These are phyloP conservation scores for Callimorpha dominula DNA, from an alignment of 2,888 invertebrate genomes.

Conservation along the genomic window DNA sequence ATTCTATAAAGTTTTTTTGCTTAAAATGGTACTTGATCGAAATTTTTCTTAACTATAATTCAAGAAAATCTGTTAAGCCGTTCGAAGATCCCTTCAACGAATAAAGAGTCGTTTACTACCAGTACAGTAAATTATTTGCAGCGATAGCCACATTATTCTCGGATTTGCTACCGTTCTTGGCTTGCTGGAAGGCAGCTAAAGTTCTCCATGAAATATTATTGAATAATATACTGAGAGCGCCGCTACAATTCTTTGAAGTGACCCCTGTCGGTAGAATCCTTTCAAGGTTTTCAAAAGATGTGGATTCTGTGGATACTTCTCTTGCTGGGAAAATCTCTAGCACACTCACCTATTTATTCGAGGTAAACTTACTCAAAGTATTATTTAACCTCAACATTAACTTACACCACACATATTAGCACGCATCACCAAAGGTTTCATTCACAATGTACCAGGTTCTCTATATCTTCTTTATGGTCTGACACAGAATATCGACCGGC, in stretches of 20 bases:
- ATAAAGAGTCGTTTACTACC: no score
- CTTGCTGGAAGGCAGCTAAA: constrained; percentile 89
- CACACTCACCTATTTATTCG: constrained; percentile 90
- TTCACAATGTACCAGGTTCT: no score
- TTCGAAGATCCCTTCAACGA: no score
- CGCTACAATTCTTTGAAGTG: constrained; percentile 92
- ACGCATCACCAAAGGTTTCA: background rate
- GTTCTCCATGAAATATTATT: constrained; percentile 88
- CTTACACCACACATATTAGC: no score
- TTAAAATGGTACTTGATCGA: no score
- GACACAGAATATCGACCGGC: no score
- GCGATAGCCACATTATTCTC: constrained; percentile 89
- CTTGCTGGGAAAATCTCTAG: constrained; percentile 89
- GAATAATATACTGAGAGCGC: constrained; percentile 88
- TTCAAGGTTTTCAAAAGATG: constrained; percentile 91
- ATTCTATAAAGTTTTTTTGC: no score
- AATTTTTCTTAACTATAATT: no score
- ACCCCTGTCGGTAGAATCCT: constrained; percentile 92
- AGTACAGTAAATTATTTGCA: constrained; percentile 76
- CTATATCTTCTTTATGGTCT: no score
- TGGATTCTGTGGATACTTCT: constrained; percentile 90
- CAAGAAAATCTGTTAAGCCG: no score
- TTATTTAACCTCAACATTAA: background rate
- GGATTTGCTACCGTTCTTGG: constrained; percentile 90
- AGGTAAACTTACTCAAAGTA: constrained; percentile 86